phyloP scores from a whole-genome alignment of 2,888 invertebrate species.

The Diarsia dahlii region DNA sequence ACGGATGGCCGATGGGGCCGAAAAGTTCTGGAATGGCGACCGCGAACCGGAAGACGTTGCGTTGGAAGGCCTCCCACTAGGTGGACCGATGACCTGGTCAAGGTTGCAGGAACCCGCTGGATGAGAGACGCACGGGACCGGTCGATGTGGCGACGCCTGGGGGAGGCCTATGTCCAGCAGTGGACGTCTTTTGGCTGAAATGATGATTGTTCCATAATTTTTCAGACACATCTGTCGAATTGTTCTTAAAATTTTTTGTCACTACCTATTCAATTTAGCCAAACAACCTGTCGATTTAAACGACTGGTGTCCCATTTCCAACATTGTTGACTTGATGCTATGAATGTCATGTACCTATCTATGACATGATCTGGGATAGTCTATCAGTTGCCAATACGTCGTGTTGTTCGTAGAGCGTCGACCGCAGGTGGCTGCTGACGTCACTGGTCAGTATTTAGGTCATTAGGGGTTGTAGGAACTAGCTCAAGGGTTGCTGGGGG shows the following conservation, averaged over 20 bases:
- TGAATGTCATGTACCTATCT: too few relatives aligned
- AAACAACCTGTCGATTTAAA: not conserved
- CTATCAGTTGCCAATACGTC: not conserved
- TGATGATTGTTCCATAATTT: too few relatives aligned
- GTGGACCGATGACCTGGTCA: too few relatives aligned
- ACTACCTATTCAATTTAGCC: not conserved
- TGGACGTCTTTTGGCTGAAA: too few relatives aligned
- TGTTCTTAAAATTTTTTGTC: not conserved
- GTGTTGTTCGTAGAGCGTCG: not conserved
- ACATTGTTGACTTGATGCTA: not conserved
- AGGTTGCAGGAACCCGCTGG: too few relatives aligned
- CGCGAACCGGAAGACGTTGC: too few relatives aligned
- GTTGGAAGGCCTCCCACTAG: too few relatives aligned
- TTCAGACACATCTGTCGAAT: not conserved
- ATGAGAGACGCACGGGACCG: too few relatives aligned
- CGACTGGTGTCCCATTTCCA: not conserved
- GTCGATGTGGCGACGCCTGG: too few relatives aligned
- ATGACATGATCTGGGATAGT: not conserved
- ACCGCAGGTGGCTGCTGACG: slow-evolving; percentile 4
- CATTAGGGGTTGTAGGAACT: slow-evolving; percentile 3
- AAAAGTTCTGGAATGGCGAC: too few relatives aligned
- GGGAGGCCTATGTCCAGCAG: too few relatives aligned
- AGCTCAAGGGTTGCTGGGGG: not conserved
- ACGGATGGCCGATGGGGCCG: too few relatives aligned
- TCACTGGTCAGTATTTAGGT: slow-evolving; percentile 23